Evolutionary conservation across 2,113 vertebrate genomes (phyloP).

Genomic region (Hiodon tergisus): DNA sequence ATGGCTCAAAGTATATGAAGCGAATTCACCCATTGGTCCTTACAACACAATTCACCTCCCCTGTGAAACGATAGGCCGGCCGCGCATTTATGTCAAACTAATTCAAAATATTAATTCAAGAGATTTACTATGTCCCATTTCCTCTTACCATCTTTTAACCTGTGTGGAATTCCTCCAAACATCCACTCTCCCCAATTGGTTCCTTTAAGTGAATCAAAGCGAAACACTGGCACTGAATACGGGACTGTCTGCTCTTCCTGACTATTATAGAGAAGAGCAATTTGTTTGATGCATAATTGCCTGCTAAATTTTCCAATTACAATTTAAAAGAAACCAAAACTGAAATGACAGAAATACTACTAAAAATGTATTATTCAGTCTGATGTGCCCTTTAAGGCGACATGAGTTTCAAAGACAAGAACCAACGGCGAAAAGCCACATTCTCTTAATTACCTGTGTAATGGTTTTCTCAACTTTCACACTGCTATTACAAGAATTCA

Average conservation of each 20-base stretch:
- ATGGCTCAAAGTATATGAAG: too few relatives aligned
- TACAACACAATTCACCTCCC: slow-evolving; percentile 1
- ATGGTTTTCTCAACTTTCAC: not conserved
- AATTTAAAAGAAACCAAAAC: not conserved
- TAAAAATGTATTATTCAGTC: not conserved
- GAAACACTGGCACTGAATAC: slow-evolving; percentile 1
- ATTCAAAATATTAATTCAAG: slow-evolving; percentile 33
- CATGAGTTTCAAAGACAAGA: not conserved
- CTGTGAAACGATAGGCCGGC: slow-evolving; percentile 20
- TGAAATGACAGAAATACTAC: slow-evolving; percentile 19
- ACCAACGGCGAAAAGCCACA: too few relatives aligned
- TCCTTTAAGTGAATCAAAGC: slow-evolving; percentile 5
- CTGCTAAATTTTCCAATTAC: slow-evolving; percentile 21
- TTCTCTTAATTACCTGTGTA: not conserved
- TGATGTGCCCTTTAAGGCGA: slow-evolving; percentile 2
- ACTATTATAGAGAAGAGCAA: slow-evolving; percentile 28
- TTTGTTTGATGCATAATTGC: slow-evolving; percentile 1
- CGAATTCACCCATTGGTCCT: too few relatives aligned
- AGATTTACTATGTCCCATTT: slow-evolving; percentile 34
- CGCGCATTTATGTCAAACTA: slow-evolving; percentile 23
- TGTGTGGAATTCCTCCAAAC: slow-evolving; percentile 37
- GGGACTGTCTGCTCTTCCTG: slow-evolving; percentile 16
- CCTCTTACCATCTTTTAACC: slow-evolving; percentile 30
- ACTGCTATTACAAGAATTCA: not conserved
- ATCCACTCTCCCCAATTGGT: slow-evolving; percentile 38